Percentiles rank a stretch among this genome's conserved stretches.
Conservation (phyloP, 1,140 invertebrate species). For the Cataglyphis hispanica region DNA sequence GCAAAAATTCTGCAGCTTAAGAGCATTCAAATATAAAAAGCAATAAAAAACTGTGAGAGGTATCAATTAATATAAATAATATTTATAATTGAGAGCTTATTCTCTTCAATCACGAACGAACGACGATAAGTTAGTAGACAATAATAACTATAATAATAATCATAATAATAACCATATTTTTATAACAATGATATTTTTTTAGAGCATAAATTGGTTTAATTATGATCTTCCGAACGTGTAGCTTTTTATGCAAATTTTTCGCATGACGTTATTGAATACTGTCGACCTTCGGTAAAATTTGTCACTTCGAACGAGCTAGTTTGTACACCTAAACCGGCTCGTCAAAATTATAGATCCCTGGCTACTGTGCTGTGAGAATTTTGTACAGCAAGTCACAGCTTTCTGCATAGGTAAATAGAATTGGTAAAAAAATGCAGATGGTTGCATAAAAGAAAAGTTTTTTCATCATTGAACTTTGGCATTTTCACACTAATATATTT, state of each 20-base stretch:
- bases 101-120: background rate
- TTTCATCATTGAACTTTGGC: background rate
- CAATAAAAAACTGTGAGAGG: background rate
- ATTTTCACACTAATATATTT: background rate
- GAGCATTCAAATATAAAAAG: slow-evolving; percentile 3
- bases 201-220: slow-evolving; percentile 51
- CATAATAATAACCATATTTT: background rate
- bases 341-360: slow-evolving; percentile 48
- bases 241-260: slow-evolving; percentile 77
- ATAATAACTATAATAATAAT: slow-evolving; percentile 50
- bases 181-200: slow-evolving; percentile 33
- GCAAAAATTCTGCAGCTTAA: background rate
- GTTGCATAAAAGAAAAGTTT: slow-evolving; percentile 22
- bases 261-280: slow-evolving; percentile 53
- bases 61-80: slow-evolving; percentile 48
- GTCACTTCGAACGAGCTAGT: slow-evolving; percentile 74
- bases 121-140: too few relatives aligned
- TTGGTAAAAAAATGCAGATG: slow-evolving; percentile 18
- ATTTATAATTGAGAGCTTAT: slow-evolving; percentile 20
- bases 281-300: slow-evolving; percentile 68
- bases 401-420: slow-evolving; percentile 45
- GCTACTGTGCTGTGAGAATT: slow-evolving; percentile 67
- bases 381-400: slow-evolving; percentile 33
- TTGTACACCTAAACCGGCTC: slow-evolving; percentile 68
- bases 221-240: slow-evolving; percentile 50